Conservation (phyloP, 1,140 invertebrate genomes). For the Leptonema lineaticorne region DNA sequence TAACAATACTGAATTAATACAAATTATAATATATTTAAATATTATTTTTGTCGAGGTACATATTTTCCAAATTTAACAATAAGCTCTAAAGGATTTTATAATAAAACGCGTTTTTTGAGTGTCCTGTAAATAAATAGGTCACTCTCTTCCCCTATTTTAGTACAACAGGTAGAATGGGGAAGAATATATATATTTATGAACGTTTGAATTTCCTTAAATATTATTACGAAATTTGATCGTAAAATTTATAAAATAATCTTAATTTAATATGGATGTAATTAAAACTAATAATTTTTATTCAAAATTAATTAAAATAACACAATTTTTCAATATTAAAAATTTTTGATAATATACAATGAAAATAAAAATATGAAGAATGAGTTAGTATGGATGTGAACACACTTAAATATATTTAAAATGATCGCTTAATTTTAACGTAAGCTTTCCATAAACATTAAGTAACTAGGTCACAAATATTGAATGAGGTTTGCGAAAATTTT, state of each 20-base stretch:
- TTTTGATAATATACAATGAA: too few species aligned
- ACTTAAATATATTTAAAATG: not conserved
- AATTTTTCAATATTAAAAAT: too few species aligned
- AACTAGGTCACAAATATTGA: constrained; percentile 5
- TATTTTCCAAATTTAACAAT: too few species aligned
- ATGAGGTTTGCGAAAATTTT: not conserved
- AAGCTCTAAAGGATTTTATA: not conserved
- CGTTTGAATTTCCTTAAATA: too few species aligned
- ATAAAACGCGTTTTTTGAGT: not conserved
- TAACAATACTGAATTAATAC: too few species aligned
- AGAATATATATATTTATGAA: not conserved
- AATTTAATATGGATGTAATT: too few species aligned
- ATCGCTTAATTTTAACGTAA: constrained; percentile 3
- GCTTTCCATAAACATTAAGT: not conserved
- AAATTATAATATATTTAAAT: too few species aligned
- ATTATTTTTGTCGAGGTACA: too few species aligned
- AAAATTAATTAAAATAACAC: too few species aligned
- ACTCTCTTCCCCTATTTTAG: not conserved
- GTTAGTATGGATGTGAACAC: not conserved
- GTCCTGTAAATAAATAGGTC: constrained; percentile 13
- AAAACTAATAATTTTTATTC: too few species aligned
- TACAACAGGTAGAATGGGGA: constrained; percentile 10
- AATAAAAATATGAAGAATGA: not conserved
- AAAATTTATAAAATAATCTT: too few species aligned
- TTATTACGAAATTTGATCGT: too few species aligned